phyloP scores from a whole-genome alignment of 2,797 vertebrate species.

The Macroramphosus scolopax region DNA sequence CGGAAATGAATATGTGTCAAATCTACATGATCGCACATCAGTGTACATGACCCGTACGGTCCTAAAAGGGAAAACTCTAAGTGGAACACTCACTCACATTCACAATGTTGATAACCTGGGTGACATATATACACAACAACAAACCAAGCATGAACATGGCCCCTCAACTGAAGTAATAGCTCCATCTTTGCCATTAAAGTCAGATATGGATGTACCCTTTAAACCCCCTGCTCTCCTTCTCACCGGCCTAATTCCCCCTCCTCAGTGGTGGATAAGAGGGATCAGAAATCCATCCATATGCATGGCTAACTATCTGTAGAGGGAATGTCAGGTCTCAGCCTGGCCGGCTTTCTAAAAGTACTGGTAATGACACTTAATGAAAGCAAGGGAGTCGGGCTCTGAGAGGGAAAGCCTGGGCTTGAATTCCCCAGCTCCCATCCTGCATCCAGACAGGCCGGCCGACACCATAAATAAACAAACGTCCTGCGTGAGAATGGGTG shows the following conservation, averaged over 20 bases:
- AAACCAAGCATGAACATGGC: slow-evolving; percentile 56
- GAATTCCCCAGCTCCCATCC: slow-evolving; percentile 33
- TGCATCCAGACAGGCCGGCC: slow-evolving; percentile 43
- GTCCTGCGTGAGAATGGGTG: slow-evolving; percentile 56
- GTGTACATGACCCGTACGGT: slow-evolving; percentile 35
- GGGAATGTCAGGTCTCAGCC: slow-evolving; percentile 72
- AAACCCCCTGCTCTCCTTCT: slow-evolving; percentile 45
- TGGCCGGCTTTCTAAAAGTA: slow-evolving; percentile 68
- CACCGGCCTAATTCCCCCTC: slow-evolving; percentile 66
- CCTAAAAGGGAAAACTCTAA: slow-evolving; percentile 24
- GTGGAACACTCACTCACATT: slow-evolving; percentile 44
- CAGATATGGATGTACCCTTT: slow-evolving; percentile 60
- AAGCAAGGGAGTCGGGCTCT: slow-evolving; percentile 62
- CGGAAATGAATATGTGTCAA: slow-evolving; percentile 23
- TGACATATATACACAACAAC: slow-evolving; percentile 55
- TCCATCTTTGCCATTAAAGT: slow-evolving; percentile 66
- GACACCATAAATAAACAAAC: slow-evolving; percentile 74
- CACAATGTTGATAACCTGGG: slow-evolving; percentile 50
- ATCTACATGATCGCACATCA: slow-evolving; percentile 21
- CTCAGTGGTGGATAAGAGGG: slow-evolving; percentile 73
- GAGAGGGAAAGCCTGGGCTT: slow-evolving; percentile 46
- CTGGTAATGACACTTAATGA: slow-evolving; percentile 81
- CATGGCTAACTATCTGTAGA: slow-evolving; percentile 68
- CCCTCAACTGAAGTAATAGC: slow-evolving; percentile 60
- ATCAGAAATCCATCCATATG: slow-evolving; percentile 77